Base-by-base conservation (phyloP, 2,888 invertebrate genomes). In the Drosophila colorata region DNA sequence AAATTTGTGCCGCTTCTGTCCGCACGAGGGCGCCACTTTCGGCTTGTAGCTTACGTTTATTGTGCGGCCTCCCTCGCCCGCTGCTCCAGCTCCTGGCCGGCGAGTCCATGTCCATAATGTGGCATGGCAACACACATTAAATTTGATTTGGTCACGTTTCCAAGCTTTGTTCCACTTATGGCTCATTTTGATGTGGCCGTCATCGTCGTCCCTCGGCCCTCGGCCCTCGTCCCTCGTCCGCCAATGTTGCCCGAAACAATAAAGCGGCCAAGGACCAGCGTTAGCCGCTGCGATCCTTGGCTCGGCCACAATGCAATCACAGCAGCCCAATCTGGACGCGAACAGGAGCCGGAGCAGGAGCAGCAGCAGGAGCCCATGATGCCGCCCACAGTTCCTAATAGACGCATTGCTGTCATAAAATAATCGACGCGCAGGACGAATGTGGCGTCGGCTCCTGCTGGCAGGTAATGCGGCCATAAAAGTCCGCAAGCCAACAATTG, bases 81-180 rank as follows among this genome's bases (percentile, higher is more conserved):
- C 31, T 38, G 40, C 31, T 14, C 13, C 51, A 23, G 40, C 46
- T 60, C 44, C 44, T 46, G 33, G 4, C 47, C 58, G 28, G 43
- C 25, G 31, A 31, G 31, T 41, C 46, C 47, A 23, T 38, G 48
- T 16, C 52, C 35, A 56, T 41, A 59, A 49, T 69, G 55, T 51
- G 51, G 49, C 58, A 56, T 41, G 51, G 60, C 31, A 55, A 31
- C 68, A 78, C 75, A 81, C 91, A 90, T 91, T 90, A 90, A 90
- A 90, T 88, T 90, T 90, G 90, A 90, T 90, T 91, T 90, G 90
- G 91, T 91, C 90, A 90, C 90, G 90, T 91, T 88, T 80, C 61
- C 79, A 77, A 90, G 91, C 91, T 91, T 91, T 91, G 90, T 88
- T 91, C 90, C 90, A 90, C 91, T 90, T 90, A 90, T 90, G 90